These are phyloP conservation scores for Dromius quadrimaculatus DNA, from an alignment of 2,888 invertebrate species.

Conservation along the genomic window DNA sequence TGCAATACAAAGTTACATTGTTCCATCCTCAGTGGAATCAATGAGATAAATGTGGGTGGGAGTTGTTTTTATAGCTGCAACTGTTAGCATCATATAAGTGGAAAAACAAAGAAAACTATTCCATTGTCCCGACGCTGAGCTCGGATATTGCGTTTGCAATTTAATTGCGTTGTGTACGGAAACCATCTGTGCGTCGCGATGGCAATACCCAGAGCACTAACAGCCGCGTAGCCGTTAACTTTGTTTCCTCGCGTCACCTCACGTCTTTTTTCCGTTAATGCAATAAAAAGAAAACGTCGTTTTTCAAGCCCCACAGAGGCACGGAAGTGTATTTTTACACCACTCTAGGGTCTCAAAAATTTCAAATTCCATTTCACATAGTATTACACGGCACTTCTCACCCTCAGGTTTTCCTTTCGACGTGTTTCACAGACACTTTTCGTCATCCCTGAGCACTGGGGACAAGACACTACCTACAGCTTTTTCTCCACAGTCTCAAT, in stretches of 20 bases:
- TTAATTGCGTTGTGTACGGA: slow-evolving; percentile 46
- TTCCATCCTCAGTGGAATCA: too few species aligned
- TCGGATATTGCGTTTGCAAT: slow-evolving; percentile 48
- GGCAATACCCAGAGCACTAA: slow-evolving; percentile 39
- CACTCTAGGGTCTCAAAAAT: slow-evolving; percentile 67
- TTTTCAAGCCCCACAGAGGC: slow-evolving; percentile 60
- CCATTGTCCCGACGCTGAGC: neutral
- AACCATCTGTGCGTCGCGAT: slow-evolving; percentile 40
- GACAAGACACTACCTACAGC: too few species aligned
- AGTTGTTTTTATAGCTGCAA: slow-evolving; percentile 17
- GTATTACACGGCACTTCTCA: slow-evolving; percentile 53
- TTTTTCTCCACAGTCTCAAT: too few species aligned
- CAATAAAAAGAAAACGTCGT: slow-evolving; percentile 66
- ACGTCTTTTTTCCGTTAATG: slow-evolving; percentile 65
- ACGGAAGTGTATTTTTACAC: slow-evolving; percentile 67
- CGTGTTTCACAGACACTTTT: slow-evolving; percentile 29
- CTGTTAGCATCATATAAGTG: slow-evolving; percentile 4
- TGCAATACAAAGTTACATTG: too few species aligned
- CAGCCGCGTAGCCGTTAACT: slow-evolving; percentile 58
- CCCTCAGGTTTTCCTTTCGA: slow-evolving; percentile 36
- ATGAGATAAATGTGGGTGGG: too few species aligned
- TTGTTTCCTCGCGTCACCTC: slow-evolving; percentile 66
- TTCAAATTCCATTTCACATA: slow-evolving; percentile 67
- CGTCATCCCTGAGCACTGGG: slow-evolving; percentile 22
- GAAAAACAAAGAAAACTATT: slow-evolving; percentile 16